Percentiles rank a stretch among this genome's conserved stretches.
phyloP scores from a whole-genome alignment of 37 sponge, comb jelly and placozoan species.

The Axinella damicornis region DNA sequence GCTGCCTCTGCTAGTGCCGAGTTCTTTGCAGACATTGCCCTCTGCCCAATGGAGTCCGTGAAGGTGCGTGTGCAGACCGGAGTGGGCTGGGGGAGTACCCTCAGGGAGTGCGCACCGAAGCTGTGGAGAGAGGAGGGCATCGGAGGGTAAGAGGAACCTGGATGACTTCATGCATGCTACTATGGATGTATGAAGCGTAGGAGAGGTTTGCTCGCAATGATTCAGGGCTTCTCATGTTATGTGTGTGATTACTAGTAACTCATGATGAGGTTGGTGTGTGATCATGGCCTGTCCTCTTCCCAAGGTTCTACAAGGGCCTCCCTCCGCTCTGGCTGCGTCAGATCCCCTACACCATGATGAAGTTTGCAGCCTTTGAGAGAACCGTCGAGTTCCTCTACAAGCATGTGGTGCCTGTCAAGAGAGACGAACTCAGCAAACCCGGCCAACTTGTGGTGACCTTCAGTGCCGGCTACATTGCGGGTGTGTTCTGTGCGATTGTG shows the following conservation, averaged over 20 bases:
- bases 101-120: constrained; percentile 93
- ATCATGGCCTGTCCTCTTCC: background rate
- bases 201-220: no score
- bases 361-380: constrained; percentile 98
- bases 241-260: no score
- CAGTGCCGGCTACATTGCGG: constrained; percentile 99
- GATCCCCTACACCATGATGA: constrained; percentile 99
- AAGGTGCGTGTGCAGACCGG: constrained; percentile 98
- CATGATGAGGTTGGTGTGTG: no score
- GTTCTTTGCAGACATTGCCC: constrained; percentile 99
- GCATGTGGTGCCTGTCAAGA: constrained; percentile 94
- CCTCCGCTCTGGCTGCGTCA: constrained; percentile 97
- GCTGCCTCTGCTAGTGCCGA: constrained; percentile 99
- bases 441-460: constrained; percentile 98
- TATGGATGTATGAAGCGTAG: no score
- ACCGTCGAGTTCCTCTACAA: constrained; percentile 98
- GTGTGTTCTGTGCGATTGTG: constrained; percentile 99
- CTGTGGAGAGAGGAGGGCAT: constrained; percentile 88
- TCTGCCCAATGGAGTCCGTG: constrained; percentile 98
- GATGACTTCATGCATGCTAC: no score
- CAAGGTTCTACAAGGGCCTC: constrained; percentile 97
- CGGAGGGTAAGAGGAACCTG: constrained; percentile 79
- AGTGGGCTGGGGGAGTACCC: constrained; percentile 88
- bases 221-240: no score
- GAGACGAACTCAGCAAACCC: constrained; percentile 82